Percentiles rank a stretch among this genome's conserved stretches.
Conservation (phyloP, 2,888 invertebrate species). For the Synanthedon tipuliformis region DNA sequence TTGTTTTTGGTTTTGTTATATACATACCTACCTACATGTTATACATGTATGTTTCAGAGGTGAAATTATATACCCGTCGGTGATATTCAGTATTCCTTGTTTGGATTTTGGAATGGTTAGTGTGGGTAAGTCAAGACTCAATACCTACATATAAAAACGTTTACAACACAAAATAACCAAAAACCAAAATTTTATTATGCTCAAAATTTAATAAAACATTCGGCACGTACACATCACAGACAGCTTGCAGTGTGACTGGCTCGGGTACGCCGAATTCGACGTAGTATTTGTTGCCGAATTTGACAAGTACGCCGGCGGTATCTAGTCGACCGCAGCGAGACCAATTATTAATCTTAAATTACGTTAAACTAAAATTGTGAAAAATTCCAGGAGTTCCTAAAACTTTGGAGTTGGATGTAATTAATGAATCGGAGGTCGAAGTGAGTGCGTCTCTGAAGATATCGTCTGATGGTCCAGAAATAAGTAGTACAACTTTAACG, state of each 20-base stretch:
- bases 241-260: too few species aligned
- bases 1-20: too few species aligned
- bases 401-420: conserved; percentile 51
- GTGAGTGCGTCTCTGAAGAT: conserved; percentile 62
- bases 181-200: too few species aligned
- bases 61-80: conserved; percentile 69
- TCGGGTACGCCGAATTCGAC: too few species aligned
- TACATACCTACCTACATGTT: conserved; percentile 5
- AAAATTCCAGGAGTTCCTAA: conserved; percentile 52
- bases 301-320: too few species aligned
- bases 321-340: too few species aligned
- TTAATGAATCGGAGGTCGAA: conserved; percentile 68
- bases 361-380: not conserved
- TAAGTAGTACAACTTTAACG: conserved; percentile 53
- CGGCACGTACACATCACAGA: too few species aligned
- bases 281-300: too few species aligned
- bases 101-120: conserved; percentile 71
- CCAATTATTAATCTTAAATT: too few species aligned
- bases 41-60: conserved; percentile 56
- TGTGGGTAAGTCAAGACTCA: conserved; percentile 53
- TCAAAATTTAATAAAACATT: too few species aligned
- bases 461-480: conserved; percentile 65
- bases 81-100: conserved; percentile 61
- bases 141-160: too few species aligned
- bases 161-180: too few species aligned